Base-by-base conservation (phyloP, 2,113 vertebrate genomes). In the Serinus canaria region DNA sequence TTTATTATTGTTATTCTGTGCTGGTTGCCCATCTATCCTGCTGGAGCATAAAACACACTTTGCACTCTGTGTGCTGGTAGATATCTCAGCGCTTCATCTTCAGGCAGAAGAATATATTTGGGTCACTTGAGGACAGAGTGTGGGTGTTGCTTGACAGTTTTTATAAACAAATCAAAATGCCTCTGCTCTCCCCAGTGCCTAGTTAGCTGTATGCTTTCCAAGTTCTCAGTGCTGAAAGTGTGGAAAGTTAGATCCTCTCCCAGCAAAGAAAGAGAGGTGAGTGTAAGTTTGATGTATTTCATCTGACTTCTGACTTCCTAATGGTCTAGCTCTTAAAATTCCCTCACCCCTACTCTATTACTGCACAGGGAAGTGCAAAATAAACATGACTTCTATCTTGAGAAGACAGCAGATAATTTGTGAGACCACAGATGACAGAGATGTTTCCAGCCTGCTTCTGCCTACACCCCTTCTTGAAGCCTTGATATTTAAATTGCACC, bases 131-230 rank as follows among this genome's bases (percentile, higher is more conserved):
- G 96, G 94, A 97, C 90, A 89, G 79, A 44, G 60, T 87, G 92
- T 96, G 92, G 92, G 92, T 86, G 85, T 93, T 96, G 68, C 68
- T 83, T 93, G 92, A 86, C 64, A 83, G 56, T 70, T 95, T 94
- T 92, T 72, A 90, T 94, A 96, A 96, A 95, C 92, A 95, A 96
- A 92, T 93, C 68, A 74, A 83, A 96, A 95, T 93, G 86, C 79
- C 83, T 94, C 85, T 89, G 43, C 73, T 89, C 25, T 95, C 90
- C 76, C 69, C 64, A 67, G 93, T 64, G 92, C 27, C 64, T 88
- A 53, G 79, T 85, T 94, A 86, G 85, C 73, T 92, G 75, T 59
- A 52, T 86, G 88, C 94, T 95, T 96, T 96, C 94, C 93, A 94
- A 94, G 35, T 86, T 88, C 73, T 72, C 30, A 2, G 90, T 96